These are phyloP conservation scores for Clunio marinus DNA, from an alignment of 2,888 invertebrate species.

Conservation along the genomic window DNA sequence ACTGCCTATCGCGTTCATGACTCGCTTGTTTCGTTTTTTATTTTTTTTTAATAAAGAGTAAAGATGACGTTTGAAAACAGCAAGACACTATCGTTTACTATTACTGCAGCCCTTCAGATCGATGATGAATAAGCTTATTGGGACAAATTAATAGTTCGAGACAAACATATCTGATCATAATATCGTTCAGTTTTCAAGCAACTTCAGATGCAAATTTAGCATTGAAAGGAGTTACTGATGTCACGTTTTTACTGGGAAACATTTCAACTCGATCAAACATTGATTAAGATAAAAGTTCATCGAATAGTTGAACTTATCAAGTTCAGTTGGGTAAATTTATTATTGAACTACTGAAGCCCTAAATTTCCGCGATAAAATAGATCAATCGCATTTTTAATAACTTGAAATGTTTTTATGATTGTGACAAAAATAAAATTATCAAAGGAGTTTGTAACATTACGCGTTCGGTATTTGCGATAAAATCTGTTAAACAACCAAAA, in stretches of 20 bases:
- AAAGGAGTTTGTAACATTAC: too few relatives aligned
- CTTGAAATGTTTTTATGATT: too few relatives aligned
- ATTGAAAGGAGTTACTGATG: not conserved
- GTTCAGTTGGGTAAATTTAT: too few relatives aligned
- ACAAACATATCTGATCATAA: conserved; percentile 19
- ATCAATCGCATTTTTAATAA: too few relatives aligned
- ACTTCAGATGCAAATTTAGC: not conserved
- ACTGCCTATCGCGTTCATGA: conserved; percentile 38
- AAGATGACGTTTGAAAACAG: conserved; percentile 31
- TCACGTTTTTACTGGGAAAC: conserved; percentile 12
- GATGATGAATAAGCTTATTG: not conserved
- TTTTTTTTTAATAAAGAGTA: not conserved
- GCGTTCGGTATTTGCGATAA: too few relatives aligned
- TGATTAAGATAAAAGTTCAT: too few relatives aligned
- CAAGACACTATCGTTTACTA: conserved; percentile 32
- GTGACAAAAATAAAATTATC: too few relatives aligned
- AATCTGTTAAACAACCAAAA: not conserved
- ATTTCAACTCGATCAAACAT: not conserved
- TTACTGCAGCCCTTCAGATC: not conserved
- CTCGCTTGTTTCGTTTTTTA: conserved; percentile 1
- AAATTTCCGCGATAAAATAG: not conserved
- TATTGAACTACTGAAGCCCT: too few relatives aligned
- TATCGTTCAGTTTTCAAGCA: not conserved
- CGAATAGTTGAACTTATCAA: not conserved
- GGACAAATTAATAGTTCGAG: not conserved